Conservation (phyloP, 2,113 vertebrate species). For the Proteles cristata region DNA sequence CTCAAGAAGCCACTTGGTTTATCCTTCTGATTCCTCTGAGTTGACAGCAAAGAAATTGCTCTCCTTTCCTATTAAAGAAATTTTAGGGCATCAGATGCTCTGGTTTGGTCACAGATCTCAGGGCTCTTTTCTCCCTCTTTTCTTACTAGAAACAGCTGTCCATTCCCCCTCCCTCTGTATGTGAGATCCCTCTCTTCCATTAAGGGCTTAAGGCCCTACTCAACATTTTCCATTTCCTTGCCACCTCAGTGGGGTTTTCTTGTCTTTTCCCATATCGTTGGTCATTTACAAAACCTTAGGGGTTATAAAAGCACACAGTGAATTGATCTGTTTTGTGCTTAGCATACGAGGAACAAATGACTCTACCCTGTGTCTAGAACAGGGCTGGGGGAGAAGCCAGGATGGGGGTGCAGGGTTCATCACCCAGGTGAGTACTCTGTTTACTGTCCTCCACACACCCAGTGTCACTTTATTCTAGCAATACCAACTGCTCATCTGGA, state of each 20-base stretch:
- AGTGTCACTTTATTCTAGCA: no score
- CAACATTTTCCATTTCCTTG: background rate
- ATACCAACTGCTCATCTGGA: background rate
- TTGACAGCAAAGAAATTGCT: background rate
- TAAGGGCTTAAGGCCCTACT: background rate
- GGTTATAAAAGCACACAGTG: background rate
- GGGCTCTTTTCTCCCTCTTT: background rate
- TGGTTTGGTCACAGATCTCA: background rate
- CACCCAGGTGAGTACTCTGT: background rate
- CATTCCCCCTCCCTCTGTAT: background rate
- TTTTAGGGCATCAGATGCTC: background rate
- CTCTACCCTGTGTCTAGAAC: background rate
- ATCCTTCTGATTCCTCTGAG: background rate
- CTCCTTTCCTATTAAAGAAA: background rate
- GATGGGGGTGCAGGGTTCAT: no score
- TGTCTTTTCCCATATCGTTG: background rate
- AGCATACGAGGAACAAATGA: background rate
- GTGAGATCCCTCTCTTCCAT: background rate
- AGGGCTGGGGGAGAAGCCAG: background rate
- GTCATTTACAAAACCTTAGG: background rate
- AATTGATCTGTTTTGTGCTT: background rate
- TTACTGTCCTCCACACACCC: background rate
- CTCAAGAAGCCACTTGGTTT: background rate
- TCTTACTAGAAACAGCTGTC: background rate
- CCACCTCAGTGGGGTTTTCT: background rate